A percentile compares a stretch with the other conserved stretches of the same genome.
Conservation (phyloP, 2,888 invertebrate genomes). For the Margaritifera margaritifera region DNA sequence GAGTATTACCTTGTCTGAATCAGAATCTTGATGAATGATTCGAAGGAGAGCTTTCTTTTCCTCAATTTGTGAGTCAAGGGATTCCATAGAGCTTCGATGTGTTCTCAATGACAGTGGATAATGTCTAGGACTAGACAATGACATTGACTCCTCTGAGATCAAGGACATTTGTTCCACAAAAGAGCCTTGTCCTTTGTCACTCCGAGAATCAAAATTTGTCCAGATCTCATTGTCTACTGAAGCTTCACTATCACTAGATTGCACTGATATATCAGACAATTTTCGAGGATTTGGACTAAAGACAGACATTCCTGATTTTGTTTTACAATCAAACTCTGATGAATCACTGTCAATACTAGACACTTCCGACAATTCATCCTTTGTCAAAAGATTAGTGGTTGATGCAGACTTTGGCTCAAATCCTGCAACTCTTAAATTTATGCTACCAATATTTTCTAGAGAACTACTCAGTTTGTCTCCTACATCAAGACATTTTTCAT, state of each 20-base stretch:
- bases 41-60: conserved; percentile 30
- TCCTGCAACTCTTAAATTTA: conserved; percentile 21
- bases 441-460: conserved; percentile 30
- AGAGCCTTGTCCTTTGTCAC: too few relatives aligned
- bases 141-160: too few relatives aligned
- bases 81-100: conserved; percentile 28
- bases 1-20: conserved; percentile 31
- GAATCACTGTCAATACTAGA: conserved; percentile 37
- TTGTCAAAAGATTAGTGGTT: conserved; percentile 7
- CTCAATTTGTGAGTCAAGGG: conserved; percentile 29
- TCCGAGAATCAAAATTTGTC: too few relatives aligned
- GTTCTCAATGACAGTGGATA: background rate
- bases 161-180: too few relatives aligned
- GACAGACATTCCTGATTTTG: background rate
- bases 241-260: conserved; percentile 28
- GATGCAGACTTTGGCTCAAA: conserved; percentile 15
- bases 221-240: conserved; percentile 10
- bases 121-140: too few relatives aligned
- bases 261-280: conserved; percentile 8
- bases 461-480: conserved; percentile 13
- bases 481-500: conserved; percentile 7
- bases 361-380: conserved; percentile 24
- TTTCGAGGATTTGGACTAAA: background rate
- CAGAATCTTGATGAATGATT: conserved; percentile 20
- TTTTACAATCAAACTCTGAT: conserved; percentile 6